phyloP scores from a whole-genome alignment of 2,888 invertebrate genomes.

The Mythimna pallens region DNA sequence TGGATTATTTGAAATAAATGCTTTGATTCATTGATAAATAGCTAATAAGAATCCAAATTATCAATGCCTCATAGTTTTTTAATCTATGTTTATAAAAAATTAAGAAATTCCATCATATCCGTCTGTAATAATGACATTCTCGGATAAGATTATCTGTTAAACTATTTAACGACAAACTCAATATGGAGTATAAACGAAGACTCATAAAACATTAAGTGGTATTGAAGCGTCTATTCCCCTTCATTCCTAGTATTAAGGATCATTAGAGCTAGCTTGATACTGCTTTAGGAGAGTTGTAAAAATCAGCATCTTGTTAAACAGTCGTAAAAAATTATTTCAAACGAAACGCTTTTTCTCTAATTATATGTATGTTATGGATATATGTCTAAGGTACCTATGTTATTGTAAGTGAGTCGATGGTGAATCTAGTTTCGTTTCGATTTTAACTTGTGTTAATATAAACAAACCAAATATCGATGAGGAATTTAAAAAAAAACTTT shows the following conservation, averaged over 20 bases:
- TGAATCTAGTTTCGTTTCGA: too few relatives aligned
- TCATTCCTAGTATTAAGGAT: constrained; percentile 9
- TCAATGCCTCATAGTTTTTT: not conserved
- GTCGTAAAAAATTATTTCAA: not conserved
- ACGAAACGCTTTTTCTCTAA: too few relatives aligned
- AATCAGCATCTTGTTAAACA: constrained; percentile 1
- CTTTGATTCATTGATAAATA: too few relatives aligned
- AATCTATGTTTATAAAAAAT: too few relatives aligned
- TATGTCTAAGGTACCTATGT: too few relatives aligned
- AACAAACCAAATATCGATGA: too few relatives aligned
- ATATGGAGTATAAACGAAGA: constrained; percentile 8
- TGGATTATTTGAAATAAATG: too few relatives aligned
- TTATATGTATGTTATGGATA: too few relatives aligned
- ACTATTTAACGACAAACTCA: constrained; percentile 29
- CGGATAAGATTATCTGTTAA: constrained; percentile 32
- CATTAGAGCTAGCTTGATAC: constrained; percentile 26
- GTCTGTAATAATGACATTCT: constrained; percentile 8
- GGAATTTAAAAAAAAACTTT: too few relatives aligned
- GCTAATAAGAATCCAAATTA: too few relatives aligned
- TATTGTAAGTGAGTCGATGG: too few relatives aligned
- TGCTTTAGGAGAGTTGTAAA: constrained; percentile 8
- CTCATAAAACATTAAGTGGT: constrained; percentile 27
- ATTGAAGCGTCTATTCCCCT: not conserved
- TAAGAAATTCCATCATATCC: not conserved
- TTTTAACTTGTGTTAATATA: too few relatives aligned